Conservation (phyloP, 2,888 invertebrate species). For the Apodemia zela region DNA sequence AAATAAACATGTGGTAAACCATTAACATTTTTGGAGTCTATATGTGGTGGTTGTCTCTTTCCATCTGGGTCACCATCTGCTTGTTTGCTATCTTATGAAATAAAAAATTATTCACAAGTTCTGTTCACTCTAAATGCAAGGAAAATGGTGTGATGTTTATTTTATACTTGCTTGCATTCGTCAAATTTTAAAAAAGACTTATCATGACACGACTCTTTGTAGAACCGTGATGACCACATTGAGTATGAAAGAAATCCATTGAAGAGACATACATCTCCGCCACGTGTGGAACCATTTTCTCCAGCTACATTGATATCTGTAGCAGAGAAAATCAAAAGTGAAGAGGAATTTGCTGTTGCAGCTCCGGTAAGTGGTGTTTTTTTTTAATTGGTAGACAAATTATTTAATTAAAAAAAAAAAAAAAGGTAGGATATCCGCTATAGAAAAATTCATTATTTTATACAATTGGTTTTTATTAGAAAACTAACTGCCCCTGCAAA, state of each 20-base stretch:
- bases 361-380: conserved; percentile 78
- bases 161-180: neutral
- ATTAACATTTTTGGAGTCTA: too few relatives aligned
- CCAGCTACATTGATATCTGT: conserved; percentile 85
- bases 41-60: too few relatives aligned
- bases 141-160: neutral
- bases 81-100: too few relatives aligned
- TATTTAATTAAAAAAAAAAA: too few relatives aligned
- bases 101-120: too few relatives aligned
- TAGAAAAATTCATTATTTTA: too few relatives aligned
- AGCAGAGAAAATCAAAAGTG: conserved; percentile 91
- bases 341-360: conserved; percentile 91
- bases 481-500: too few relatives aligned
- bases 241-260: conserved; percentile 91
- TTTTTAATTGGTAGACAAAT: neutral
- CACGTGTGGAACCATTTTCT: conserved; percentile 91
- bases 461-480: too few relatives aligned
- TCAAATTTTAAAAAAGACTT: too few relatives aligned
- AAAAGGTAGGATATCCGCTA: too few relatives aligned
- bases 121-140: neutral
- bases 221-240: conserved; percentile 94
- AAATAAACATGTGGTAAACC: too few relatives aligned
- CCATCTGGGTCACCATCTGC: too few relatives aligned
- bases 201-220: conserved; percentile 25
- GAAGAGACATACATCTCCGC: conserved; percentile 90